phyloP scores from a whole-genome alignment of 2,888 invertebrate species.

The Mamestra brassicae region DNA sequence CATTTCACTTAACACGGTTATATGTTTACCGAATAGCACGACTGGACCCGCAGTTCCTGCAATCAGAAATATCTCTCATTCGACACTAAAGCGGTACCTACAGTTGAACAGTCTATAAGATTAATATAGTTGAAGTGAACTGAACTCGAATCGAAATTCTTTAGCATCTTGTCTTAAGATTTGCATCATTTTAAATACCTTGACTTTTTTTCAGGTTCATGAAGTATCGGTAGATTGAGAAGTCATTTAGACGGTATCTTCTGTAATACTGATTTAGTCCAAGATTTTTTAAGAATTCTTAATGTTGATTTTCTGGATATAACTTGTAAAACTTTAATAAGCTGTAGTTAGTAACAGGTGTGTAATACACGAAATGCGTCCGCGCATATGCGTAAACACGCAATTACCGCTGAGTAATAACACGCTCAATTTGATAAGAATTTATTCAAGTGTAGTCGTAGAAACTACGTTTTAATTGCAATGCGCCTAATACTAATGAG shows the following conservation, averaged over 20 bases:
- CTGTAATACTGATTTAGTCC: not conserved
- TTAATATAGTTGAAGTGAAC: too few species aligned
- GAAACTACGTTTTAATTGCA: slow-evolving; percentile 45
- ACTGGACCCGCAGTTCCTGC: too few species aligned
- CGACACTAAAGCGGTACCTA: too few species aligned
- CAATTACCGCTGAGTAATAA: slow-evolving; percentile 64
- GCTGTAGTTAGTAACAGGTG: slow-evolving; percentile 45
- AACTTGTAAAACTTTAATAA: not conserved
- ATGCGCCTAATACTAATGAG: slow-evolving; percentile 10
- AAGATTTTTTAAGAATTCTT: not conserved
- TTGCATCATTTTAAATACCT: not conserved
- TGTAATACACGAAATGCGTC: slow-evolving; percentile 54
- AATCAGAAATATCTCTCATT: too few species aligned
- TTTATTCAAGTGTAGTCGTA: slow-evolving; percentile 58
- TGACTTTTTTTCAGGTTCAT: not conserved
- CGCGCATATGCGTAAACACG: slow-evolving; percentile 60
- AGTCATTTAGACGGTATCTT: not conserved
- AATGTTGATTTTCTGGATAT: slow-evolving; percentile 15
- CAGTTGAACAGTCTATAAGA: too few species aligned
- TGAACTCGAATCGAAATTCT: not conserved
- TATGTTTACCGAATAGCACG: too few species aligned
- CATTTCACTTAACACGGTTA: too few species aligned
- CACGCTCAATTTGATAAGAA: slow-evolving; percentile 69
- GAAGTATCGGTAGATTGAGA: not conserved
- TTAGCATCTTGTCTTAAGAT: not conserved